A percentile compares a stretch with the other conserved stretches of the same genome.
Conservation (phyloP, 2,888 invertebrate genomes). For the Biston betularia region DNA sequence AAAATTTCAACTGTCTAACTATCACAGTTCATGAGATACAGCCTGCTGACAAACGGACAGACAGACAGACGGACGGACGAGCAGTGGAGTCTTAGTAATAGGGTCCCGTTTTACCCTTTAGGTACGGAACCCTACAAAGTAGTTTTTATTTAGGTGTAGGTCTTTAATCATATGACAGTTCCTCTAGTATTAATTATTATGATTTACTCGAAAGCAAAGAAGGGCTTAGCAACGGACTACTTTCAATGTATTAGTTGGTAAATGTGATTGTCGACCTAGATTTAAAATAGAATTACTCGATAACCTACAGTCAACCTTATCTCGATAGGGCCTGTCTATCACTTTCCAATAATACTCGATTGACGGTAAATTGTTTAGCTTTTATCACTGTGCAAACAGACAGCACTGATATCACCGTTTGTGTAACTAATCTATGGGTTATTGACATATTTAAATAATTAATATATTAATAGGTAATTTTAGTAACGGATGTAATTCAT, state of each 20-base stretch:
- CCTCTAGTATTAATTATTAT: not conserved
- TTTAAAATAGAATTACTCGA: slow-evolving; percentile 39
- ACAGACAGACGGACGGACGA: too few species aligned
- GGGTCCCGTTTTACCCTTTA: too few species aligned
- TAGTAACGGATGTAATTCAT: slow-evolving; percentile 10
- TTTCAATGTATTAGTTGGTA: slow-evolving; percentile 37
- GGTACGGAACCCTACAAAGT: too few species aligned
- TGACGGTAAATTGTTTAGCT: slow-evolving; percentile 37
- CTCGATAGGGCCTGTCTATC: slow-evolving; percentile 40
- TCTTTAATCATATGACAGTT: not conserved
- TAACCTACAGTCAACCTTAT: slow-evolving; percentile 44
- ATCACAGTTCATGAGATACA: too few species aligned
- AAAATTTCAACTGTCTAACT: too few species aligned
- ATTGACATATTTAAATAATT: slow-evolving; percentile 28
- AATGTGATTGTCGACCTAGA: slow-evolving; percentile 40
- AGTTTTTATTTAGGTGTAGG: too few species aligned
- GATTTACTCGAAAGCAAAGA: slow-evolving; percentile 17
- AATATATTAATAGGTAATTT: slow-evolving; percentile 6
- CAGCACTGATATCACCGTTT: slow-evolving; percentile 28
- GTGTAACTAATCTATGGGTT: slow-evolving; percentile 25
- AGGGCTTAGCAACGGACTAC: slow-evolving; percentile 20
- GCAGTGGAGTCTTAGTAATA: too few species aligned
- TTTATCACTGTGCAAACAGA: slow-evolving; percentile 32
- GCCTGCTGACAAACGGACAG: too few species aligned
- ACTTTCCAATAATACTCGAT: slow-evolving; percentile 43